These are phyloP conservation scores for Pseudochirops corinnae DNA, from an alignment of 2,797 vertebrate species.

Conservation along the genomic window DNA sequence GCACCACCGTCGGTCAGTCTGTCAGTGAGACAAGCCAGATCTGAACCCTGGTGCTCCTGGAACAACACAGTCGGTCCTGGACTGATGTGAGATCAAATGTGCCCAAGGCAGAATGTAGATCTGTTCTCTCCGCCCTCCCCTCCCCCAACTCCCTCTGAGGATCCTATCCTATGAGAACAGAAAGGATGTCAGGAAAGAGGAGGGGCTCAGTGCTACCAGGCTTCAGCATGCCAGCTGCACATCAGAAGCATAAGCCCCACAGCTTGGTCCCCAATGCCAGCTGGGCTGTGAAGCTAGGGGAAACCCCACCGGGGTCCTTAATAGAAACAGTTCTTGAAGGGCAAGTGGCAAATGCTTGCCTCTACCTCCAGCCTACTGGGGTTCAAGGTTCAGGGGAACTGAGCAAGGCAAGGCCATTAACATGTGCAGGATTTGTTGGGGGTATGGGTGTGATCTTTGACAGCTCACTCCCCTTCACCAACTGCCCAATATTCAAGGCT, in stretches of 20 bases:
- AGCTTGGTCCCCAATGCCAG: neutral
- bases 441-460: neutral
- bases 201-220: neutral
- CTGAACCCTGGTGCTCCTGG: neutral
- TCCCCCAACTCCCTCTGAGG: neutral
- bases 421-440: neutral
- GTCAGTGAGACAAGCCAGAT: neutral
- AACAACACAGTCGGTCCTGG: no score
- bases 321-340: neutral
- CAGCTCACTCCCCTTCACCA: accelerated
- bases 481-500: neutral
- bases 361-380: neutral
- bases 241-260: neutral
- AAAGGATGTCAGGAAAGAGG: neutral
- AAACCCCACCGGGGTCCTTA: neutral
- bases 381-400: neutral
- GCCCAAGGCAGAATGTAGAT: neutral
- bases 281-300: neutral
- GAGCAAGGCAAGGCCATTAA: neutral
- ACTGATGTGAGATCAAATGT: neutral
- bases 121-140: no score
- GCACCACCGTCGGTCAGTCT: neutral
- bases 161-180: neutral
- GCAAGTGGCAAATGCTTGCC: constrained; percentile 1
- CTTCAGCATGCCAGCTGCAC: neutral